Percentiles rank a stretch among this genome's conserved stretches.
These are phyloP conservation scores for Zoroaster sp. DNA, from an alignment of 53 echinoderm and acorn worm species.

Conservation along the genomic window DNA sequence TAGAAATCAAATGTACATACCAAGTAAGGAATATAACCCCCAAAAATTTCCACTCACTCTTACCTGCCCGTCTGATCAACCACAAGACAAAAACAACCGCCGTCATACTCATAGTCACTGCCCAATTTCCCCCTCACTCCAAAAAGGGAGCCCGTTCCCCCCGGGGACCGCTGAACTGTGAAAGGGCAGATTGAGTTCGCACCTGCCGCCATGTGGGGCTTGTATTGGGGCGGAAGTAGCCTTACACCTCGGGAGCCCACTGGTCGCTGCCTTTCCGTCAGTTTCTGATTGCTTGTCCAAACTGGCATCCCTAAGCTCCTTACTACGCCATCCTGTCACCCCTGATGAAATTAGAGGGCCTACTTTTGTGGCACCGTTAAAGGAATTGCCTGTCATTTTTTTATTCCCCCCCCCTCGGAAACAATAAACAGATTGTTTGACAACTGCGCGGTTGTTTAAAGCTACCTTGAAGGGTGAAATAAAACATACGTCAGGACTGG, in stretches of 20 bases:
- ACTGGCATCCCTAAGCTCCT: constrained; percentile 3
- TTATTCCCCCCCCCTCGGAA: neutral
- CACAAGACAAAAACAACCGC: neutral
- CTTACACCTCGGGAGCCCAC: constrained; percentile 25
- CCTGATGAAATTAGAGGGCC: neutral
- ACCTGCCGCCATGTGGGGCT: neutral
- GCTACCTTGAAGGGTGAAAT: no score
- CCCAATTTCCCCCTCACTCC: neutral
- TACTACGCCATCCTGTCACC: neutral
- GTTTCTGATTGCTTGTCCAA: constrained; percentile 35
- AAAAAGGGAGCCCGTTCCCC: neutral
- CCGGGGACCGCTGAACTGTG: neutral
- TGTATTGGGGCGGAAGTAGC: constrained; percentile 13
- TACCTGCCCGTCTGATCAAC: neutral
- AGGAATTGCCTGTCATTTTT: neutral
- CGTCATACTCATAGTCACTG: neutral
- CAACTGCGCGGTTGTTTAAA: no score
- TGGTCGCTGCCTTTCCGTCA: constrained; percentile 9
- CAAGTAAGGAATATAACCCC: no score
- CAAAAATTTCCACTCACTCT: neutral
- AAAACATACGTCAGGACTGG: no score
- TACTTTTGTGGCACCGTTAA: neutral
- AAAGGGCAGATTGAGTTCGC: constrained; percentile 21
- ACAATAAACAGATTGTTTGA: no score
- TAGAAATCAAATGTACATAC: no score